Evolutionary conservation across 2,113 vertebrate genomes (phyloP).

Genomic region (Clarias magur): DNA sequence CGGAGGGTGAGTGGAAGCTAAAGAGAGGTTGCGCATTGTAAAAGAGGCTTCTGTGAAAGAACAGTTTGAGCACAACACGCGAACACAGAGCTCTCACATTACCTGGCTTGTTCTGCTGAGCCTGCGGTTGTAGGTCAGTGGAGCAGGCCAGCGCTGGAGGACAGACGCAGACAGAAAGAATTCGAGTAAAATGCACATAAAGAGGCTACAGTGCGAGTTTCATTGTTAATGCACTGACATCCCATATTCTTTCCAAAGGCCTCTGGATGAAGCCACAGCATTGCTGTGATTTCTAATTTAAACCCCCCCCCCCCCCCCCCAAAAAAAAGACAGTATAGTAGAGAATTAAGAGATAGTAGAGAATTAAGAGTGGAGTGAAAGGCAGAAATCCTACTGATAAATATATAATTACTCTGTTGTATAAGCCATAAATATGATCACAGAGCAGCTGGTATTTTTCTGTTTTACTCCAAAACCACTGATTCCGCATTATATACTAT

Average conservation of each 20-base stretch:
- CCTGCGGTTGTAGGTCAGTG: conserved; percentile 47
- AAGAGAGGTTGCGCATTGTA: conserved; percentile 10
- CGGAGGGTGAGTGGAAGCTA: conserved; percentile 31
- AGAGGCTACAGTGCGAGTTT: conserved; percentile 12
- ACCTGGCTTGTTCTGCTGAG: conserved; percentile 55
- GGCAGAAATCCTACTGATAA: not conserved
- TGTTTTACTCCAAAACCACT: not conserved
- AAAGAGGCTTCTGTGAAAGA: conserved; percentile 29
- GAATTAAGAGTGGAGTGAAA: not conserved
- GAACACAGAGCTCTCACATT: conserved; percentile 59
- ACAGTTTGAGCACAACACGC: conserved; percentile 34
- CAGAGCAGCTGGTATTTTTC: not conserved
- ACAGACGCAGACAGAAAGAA: conserved; percentile 18
- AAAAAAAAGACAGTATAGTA: not conserved
- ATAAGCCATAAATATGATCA: not conserved
- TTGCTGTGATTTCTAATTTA: conserved; percentile 4
- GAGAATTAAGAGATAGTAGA: not conserved
- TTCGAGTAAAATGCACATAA: conserved; percentile 17
- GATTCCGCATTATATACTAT: not conserved
- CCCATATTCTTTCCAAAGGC: not conserved
- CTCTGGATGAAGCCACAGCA: not conserved
- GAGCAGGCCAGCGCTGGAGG: conserved; percentile 37
- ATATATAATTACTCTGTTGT: not conserved
- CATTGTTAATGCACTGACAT: not conserved
- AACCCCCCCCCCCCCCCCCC: too few species aligned